Evolutionary conservation across 2,113 vertebrate species (phyloP), one percentile per base, ranked within the genome.

Genomic region (Tricholaema leucomelas): DNA sequence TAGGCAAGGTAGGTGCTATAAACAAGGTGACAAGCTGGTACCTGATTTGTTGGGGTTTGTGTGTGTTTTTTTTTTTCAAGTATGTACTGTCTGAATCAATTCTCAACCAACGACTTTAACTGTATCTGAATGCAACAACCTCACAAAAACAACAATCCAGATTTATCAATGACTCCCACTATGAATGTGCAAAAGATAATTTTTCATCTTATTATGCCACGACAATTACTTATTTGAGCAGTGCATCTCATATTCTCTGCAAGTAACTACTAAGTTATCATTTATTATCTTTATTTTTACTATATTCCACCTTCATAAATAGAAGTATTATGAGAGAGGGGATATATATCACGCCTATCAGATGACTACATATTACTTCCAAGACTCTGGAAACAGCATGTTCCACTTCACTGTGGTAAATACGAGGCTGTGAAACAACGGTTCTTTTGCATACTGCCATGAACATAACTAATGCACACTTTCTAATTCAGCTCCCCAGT

Each of bases 171-270:
- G 5, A 20, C 20, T 85, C 83, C 36, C 20, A 75, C 14, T 48
- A 31, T 80, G 8, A 56, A 73, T 44, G 61, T 50, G 40, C 4
- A 61, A 44, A 69, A 40, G 10, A 7, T 5, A 42, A 6, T 70
- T 87, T 63, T 80, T 66, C 17, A 59, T 60, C 38, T 75, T 72
- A 72, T 36, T 60, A 46, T 65, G 50, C 5, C 6, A n/a, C 15
- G 24, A 27, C 11, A 73, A 63, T 27, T 40, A n/a, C 79, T 50
- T 55, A 65, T 13, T 33, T 66, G 36, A 66, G 20, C 25, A 77
- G 3, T 75, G 66, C 31, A 65, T 23, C 20, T 46, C 0, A 0
- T 42, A 60, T 56, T 60, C 15, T 31, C 81, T 1, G 0, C 24
- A 74, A 86, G 23, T 28, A 50, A 50, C 48, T 48, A 56, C 8